These are phyloP conservation scores for Drosophila diplacantha DNA, from an alignment of 2,888 invertebrate species.

Conservation along the genomic window DNA sequence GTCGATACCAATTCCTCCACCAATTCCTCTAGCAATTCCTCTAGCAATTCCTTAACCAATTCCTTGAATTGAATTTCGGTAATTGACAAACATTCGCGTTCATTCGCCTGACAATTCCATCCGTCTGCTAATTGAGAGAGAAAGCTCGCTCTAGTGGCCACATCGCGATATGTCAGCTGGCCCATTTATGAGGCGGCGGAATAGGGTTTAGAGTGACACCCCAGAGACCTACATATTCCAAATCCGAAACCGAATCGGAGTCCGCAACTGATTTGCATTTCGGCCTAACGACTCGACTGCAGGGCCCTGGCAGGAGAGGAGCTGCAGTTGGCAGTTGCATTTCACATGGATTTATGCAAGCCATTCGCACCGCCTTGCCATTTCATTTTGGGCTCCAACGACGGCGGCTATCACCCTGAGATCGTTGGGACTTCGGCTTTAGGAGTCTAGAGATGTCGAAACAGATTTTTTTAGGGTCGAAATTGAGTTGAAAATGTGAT, in stretches of 20 bases:
- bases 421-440: constrained; percentile 36
- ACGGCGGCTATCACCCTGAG: constrained; percentile 50
- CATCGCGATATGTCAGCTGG: constrained; percentile 45
- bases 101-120: constrained; percentile 28
- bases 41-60: constrained; percentile 1
- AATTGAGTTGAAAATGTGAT: neutral
- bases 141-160: constrained; percentile 44
- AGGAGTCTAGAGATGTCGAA: constrained; percentile 3
- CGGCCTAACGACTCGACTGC: constrained; percentile 55
- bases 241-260: constrained; percentile 16
- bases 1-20: neutral
- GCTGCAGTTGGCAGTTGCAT: constrained; percentile 47
- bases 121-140: constrained; percentile 31
- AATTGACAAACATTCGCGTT: constrained; percentile 34
- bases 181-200: constrained; percentile 63
- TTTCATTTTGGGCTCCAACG: constrained; percentile 50
- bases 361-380: constrained; percentile 67
- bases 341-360: constrained; percentile 71
- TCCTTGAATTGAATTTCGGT: constrained; percentile 29
- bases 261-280: constrained; percentile 68
- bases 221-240: constrained; percentile 66
- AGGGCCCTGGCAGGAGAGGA: constrained; percentile 11
- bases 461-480: neutral
- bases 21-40: neutral
- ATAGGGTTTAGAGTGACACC: constrained; percentile 72